Evolutionary conservation across 2,888 invertebrate species (phyloP).

Genomic region (Apeira syringaria): DNA sequence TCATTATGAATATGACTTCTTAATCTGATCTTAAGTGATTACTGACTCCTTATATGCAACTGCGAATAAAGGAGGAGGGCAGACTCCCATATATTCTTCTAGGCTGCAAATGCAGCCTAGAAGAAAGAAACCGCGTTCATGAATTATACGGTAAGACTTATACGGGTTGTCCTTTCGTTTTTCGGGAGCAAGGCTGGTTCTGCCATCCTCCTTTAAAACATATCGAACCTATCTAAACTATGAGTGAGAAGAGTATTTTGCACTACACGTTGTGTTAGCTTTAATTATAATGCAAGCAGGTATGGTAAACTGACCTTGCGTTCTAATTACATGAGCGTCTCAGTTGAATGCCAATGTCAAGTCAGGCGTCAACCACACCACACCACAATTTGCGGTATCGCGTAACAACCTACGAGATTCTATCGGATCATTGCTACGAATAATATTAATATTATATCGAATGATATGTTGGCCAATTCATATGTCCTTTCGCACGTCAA

Average conservation of each 20-base stretch:
- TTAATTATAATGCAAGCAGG: constrained; percentile 50
- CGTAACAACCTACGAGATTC: constrained; percentile 37
- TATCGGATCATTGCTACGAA: constrained; percentile 24
- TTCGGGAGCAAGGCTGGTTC: too few relatives aligned
- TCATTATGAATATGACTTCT: too few relatives aligned
- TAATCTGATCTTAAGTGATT: too few relatives aligned
- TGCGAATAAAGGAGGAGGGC: too few relatives aligned
- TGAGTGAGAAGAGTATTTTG: constrained; percentile 11
- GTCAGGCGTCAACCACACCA: constrained; percentile 38
- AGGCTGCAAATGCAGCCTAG: too few relatives aligned
- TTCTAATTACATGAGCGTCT: constrained; percentile 62
- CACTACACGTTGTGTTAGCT: constrained; percentile 29
- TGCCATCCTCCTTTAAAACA: too few relatives aligned
- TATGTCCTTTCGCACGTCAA: constrained; percentile 28
- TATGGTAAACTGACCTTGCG: constrained; percentile 59
- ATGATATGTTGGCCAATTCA: constrained; percentile 19
- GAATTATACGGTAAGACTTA: too few relatives aligned
- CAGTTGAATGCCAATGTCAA: constrained; percentile 73
- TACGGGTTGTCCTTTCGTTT: too few relatives aligned
- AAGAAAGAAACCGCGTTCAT: too few relatives aligned
- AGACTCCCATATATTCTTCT: too few relatives aligned
- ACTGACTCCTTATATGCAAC: too few relatives aligned
- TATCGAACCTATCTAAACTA: constrained; percentile 13
- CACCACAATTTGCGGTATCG: constrained; percentile 40
- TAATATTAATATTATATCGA: constrained; percentile 1